Conservation (phyloP, 2,797 vertebrate species). For the Neomorphus geoffroyi region DNA sequence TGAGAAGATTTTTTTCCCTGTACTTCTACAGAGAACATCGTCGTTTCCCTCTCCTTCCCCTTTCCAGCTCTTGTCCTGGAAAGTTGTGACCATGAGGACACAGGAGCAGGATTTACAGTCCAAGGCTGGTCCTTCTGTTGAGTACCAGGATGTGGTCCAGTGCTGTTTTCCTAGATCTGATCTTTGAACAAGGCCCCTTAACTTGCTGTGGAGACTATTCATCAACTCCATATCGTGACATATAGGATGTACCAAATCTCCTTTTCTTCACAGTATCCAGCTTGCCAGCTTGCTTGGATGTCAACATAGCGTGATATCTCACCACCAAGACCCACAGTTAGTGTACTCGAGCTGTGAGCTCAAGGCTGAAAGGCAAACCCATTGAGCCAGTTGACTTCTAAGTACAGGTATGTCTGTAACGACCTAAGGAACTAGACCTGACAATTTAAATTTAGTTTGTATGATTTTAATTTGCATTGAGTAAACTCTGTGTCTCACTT, state of each 20-base stretch:
- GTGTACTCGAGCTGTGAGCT: not conserved
- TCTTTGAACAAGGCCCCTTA: not conserved
- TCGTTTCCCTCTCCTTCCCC: not conserved
- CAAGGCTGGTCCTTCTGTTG: not conserved
- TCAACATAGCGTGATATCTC: not conserved
- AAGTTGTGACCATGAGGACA: not conserved
- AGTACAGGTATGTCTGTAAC: not conserved
- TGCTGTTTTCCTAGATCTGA: not conserved
- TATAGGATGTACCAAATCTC: not conserved
- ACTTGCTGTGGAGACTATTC: not conserved
- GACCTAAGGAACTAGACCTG: not conserved
- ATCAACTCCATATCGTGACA: not conserved
- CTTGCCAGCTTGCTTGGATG: not conserved
- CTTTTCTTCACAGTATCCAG: not conserved
- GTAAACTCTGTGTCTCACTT: not conserved
- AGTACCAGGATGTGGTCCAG: not conserved
- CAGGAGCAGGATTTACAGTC: not conserved
- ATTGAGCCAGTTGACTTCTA: not conserved
- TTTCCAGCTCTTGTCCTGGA: not conserved
- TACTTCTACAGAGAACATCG: not conserved
- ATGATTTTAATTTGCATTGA: not conserved
- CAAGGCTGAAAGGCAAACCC: not conserved
- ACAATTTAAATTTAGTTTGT: not conserved
- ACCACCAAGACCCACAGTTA: not conserved
- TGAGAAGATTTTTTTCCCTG: not conserved